Percentiles rank a stretch among this genome's conserved stretches.
phyloP scores from a whole-genome alignment of 2,888 invertebrate species.

The Ditula angustiorana region DNA sequence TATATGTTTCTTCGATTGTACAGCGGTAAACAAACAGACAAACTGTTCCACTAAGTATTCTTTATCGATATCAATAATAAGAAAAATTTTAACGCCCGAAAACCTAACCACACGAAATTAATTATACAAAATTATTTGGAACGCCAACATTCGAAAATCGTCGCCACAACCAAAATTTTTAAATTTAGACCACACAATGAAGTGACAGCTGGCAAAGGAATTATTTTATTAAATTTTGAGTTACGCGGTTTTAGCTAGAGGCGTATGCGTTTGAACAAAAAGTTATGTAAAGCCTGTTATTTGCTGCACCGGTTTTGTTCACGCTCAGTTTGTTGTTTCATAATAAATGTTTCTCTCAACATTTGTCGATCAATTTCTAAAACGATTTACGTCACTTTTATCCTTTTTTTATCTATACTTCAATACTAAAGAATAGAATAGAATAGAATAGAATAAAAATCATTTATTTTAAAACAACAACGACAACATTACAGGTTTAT shows the following conservation, averaged over 20 bases:
- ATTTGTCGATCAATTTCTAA: too few species aligned
- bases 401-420: too few species aligned
- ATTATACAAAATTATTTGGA: slow-evolving; percentile 47
- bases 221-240: slow-evolving; percentile 39
- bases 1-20: too few species aligned
- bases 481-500: too few species aligned
- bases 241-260: slow-evolving; percentile 39
- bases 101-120: slow-evolving; percentile 54
- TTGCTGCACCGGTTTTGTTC: background rate
- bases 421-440: too few species aligned
- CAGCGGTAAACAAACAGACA: slow-evolving; percentile 4
- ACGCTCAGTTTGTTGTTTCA: too few species aligned
- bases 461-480: too few species aligned
- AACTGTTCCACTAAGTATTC: background rate
- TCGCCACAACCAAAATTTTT: slow-evolving; percentile 18
- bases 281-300: background rate
- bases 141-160: slow-evolving; percentile 46
- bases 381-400: too few species aligned
- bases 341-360: too few species aligned
- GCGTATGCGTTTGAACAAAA: slow-evolving; percentile 20
- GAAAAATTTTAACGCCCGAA: background rate
- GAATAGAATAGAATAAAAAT: too few species aligned
- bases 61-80: slow-evolving; percentile 1
- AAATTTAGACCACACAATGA: slow-evolving; percentile 58
- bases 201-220: slow-evolving; percentile 58